Base-by-base conservation (phyloP, 2,888 invertebrate genomes). In the Philereme transversata region DNA sequence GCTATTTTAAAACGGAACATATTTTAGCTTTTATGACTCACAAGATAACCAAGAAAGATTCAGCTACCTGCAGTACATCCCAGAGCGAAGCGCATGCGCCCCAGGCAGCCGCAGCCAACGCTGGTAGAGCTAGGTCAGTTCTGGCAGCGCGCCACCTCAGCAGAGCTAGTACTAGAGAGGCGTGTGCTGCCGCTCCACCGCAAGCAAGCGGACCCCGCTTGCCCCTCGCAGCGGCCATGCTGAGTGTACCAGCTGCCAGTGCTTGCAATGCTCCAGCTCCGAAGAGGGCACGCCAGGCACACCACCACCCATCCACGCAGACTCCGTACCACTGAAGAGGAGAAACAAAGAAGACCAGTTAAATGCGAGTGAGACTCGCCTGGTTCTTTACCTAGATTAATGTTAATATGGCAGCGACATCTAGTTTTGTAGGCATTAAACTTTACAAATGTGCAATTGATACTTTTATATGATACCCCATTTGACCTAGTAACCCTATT, bases 11-110 rank as follows among this genome's bases (percentile, higher is more conserved):
- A n/a, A n/a, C n/a, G n/a, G n/a, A n/a, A n/a, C n/a, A n/a, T n/a
- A n/a, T n/a, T n/a, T n/a, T n/a, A n/a, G n/a, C n/a, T n/a, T n/a
- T n/a, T n/a, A n/a, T n/a, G n/a, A n/a, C n/a, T n/a, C n/a, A n/a
- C n/a, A n/a, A n/a, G n/a, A n/a, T n/a, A n/a, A n/a, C n/a, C n/a
- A n/a, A n/a, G n/a, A n/a, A n/a, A n/a, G 22, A 22, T 22, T 7
- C 5, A 81, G 44, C 5, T 65, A 93, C 94, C 87, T 93, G 94
- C 41, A 94, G 76, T 59, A 96, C 96, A 77, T 97, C 97, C 97
- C 97, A 97, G 69, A 97, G 95, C 22, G 96, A 96, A 57, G 97
- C 96, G 83, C 97, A 97, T 4, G 97, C 97, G 10, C 97, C 97
- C 97, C 97, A 97, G 0, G 96, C 96, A 0, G 97, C 96, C 4